These are phyloP conservation scores for Nomia melanderi DNA, from an alignment of 1,140 invertebrate genomes.

Conservation along the genomic window DNA sequence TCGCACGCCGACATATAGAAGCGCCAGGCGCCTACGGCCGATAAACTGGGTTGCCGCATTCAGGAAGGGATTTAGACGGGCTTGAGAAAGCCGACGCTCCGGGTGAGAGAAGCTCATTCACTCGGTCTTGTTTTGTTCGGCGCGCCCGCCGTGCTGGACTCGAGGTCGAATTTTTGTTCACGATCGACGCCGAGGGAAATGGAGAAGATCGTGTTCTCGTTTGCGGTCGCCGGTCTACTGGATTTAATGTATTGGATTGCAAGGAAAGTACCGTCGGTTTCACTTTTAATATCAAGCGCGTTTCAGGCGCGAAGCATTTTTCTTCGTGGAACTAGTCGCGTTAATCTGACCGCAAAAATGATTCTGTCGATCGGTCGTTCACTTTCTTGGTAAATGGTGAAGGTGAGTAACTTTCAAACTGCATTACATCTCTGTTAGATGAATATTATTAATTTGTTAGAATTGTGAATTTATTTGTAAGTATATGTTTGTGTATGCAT, in stretches of 20 bases:
- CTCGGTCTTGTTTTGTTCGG: neutral
- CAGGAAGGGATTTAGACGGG: slow-evolving; percentile 33
- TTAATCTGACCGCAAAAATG: too few species aligned
- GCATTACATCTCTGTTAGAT: too few species aligned
- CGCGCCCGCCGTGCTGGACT: neutral
- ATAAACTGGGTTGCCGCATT: slow-evolving; percentile 46
- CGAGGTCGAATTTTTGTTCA: neutral
- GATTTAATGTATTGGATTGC: too few species aligned
- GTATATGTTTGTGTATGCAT: too few species aligned
- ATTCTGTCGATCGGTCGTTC: too few species aligned
- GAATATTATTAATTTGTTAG: too few species aligned
- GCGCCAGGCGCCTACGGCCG: slow-evolving; percentile 39
- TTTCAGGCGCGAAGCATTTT: neutral
- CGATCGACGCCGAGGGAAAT: neutral
- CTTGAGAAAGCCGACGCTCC: neutral
- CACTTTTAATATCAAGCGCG: neutral
- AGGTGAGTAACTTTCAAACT: too few species aligned
- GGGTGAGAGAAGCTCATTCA: neutral
- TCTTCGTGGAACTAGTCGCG: too few species aligned
- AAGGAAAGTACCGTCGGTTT: too few species aligned
- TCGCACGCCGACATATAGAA: slow-evolving; percentile 46
- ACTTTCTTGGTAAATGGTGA: too few species aligned
- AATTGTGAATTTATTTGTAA: too few species aligned
- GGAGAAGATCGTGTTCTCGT: neutral
- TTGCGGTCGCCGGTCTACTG: neutral